These are phyloP conservation scores for Trachelipus rathkii DNA, from an alignment of 1,140 invertebrate species.

Conservation along the genomic window DNA sequence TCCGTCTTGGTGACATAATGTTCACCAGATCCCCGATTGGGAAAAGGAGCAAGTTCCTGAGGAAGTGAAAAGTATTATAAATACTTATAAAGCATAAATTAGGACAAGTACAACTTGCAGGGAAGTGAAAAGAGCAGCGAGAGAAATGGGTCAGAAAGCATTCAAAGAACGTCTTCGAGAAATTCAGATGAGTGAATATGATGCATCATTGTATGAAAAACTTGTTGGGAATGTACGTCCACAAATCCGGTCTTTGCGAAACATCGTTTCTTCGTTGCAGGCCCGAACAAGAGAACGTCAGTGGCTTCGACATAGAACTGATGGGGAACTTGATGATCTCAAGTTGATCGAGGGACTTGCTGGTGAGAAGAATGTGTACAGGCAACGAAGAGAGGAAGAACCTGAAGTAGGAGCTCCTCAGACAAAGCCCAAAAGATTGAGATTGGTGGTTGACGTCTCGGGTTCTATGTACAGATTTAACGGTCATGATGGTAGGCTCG, in stretches of 20 bases:
- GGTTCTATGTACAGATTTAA: conserved; percentile 97
- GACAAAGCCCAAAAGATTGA: conserved; percentile 82
- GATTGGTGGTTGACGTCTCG: conserved; percentile 84
- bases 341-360: conserved; percentile 92
- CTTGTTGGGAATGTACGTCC: conserved; percentile 69
- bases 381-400: conserved; percentile 71
- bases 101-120: too few relatives aligned
- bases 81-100: too few relatives aligned
- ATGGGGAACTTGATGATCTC: conserved; percentile 90
- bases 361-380: conserved; percentile 88
- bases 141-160: conserved; percentile 86
- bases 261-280: conserved; percentile 67
- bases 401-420: conserved; percentile 79
- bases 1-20: too few relatives aligned
- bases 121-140: conserved; percentile 78
- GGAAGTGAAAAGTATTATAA: conserved; percentile 74
- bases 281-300: conserved; percentile 89
- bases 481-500: conserved; percentile 84
- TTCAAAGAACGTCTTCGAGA: conserved; percentile 83
- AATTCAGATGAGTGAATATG: conserved; percentile 92
- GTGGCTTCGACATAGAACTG: conserved; percentile 86
- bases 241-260: conserved; percentile 58
- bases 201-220: conserved; percentile 79
- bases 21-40: conserved; percentile 67
- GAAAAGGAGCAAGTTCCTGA: conserved; percentile 89